Percentiles rank a stretch among this genome's conserved stretches.
Evolutionary conservation across 2,113 vertebrate species (phyloP).

Genomic region (Periophthalmodon schlosseri): DNA sequence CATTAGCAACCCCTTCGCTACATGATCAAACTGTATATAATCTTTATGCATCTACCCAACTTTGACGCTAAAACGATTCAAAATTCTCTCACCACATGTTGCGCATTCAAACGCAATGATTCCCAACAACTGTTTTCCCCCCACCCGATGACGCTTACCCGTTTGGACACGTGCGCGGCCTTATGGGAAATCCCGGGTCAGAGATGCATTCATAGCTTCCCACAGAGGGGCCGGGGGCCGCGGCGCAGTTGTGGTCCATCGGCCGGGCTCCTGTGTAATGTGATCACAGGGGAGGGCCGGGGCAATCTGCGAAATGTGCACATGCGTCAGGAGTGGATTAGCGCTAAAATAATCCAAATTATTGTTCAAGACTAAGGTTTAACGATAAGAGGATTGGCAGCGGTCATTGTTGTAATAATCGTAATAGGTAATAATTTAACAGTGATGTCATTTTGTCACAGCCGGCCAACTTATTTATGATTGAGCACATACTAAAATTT

Average conservation of each 20-base stretch:
- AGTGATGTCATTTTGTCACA: background rate
- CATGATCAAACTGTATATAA: too few relatives aligned
- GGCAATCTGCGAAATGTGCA: conserved; percentile 5
- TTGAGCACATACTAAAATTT: too few relatives aligned
- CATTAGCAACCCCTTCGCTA: too few relatives aligned
- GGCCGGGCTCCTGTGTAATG: background rate
- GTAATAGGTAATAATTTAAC: too few relatives aligned
- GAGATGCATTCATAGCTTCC: conserved; percentile 43
- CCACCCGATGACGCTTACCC: conserved; percentile 15
- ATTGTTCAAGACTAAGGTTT: background rate
- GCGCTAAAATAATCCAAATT: background rate
- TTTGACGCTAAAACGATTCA: conserved; percentile 4
- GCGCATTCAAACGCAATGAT: conserved; percentile 29
- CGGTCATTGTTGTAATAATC: background rate
- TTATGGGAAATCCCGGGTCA: conserved; percentile 44
- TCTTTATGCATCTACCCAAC: background rate
- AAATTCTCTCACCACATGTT: conserved; percentile 32
- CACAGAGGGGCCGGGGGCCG: background rate
- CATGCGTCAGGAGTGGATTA: conserved; percentile 32
- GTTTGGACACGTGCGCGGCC: conserved; percentile 32
- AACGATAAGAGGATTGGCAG: background rate
- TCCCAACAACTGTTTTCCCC: conserved; percentile 59
- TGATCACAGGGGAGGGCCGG: conserved; percentile 21
- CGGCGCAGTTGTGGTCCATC: conserved; percentile 35
- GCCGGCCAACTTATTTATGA: too few relatives aligned